Conservation (phyloP, 2,888 invertebrate genomes). For the Rhamnusium bicolor region DNA sequence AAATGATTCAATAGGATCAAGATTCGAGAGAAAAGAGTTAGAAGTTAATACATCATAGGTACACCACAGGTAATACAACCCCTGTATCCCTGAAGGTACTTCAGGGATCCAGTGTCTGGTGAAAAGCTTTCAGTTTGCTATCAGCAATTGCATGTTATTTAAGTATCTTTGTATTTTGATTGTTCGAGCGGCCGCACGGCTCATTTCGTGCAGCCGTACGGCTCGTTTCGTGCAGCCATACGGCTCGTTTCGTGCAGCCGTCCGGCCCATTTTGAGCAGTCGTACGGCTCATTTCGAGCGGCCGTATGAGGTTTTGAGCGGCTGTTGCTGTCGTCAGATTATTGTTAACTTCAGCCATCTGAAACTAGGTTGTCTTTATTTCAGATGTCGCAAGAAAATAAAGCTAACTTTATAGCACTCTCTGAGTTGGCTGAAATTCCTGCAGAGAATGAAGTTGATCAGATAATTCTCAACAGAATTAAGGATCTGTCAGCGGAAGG, state of each 20-base stretch:
- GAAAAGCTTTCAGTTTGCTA: no score
- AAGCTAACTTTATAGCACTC: neutral
- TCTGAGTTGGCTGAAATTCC: neutral
- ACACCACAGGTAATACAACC: no score
- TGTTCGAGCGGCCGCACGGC: no score
- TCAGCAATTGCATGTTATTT: no score
- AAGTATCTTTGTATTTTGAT: no score
- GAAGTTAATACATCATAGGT: no score
- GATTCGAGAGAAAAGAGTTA: no score
- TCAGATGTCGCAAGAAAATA: neutral
- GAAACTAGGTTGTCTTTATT: neutral
- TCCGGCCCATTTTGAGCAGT: neutral
- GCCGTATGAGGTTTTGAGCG: no score
- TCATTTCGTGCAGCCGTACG: neutral
- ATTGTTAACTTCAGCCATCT: neutral
- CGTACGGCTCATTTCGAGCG: neutral
- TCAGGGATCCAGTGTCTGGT: no score
- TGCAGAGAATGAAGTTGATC: neutral
- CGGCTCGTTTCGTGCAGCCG: neutral
- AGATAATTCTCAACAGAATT: constrained; percentile 14
- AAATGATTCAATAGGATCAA: no score
- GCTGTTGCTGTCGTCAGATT: neutral
- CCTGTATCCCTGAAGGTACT: no score
- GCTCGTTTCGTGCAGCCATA: neutral
- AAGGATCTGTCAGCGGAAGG: neutral